Evolutionary conservation across 2,888 invertebrate species (phyloP), one percentile per base, ranked within the genome.

Genomic region (Leptothorax acervorum): DNA sequence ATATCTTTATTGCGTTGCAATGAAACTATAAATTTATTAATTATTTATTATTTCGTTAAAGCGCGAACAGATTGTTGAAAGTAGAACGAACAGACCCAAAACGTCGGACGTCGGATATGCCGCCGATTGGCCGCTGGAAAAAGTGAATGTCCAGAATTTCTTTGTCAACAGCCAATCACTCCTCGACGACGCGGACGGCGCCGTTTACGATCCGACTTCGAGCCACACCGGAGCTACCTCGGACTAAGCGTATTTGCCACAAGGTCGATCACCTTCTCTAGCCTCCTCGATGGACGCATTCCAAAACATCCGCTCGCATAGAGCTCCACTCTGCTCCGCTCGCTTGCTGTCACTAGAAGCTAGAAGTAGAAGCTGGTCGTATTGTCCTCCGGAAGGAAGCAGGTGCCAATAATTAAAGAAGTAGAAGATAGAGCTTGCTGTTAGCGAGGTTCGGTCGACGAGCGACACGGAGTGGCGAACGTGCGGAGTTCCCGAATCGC

Each of bases 191-290:
- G 39, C 35, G 31, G 23, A 23, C 45, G 15, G 39, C 63, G 63
- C 75, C 9, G 63, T 51, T 76, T 23, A 1, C 12, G n/a, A 62
- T 15, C n/a, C n/a, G 45, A 62, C 42, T 45, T 31, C 9, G 31
- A 31, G 42, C 39, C 39, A 45, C 53, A 45, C 53, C 23, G 23
- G 23, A 23, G 23, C 23, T 23, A 23, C 23, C 31, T 45, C 70
- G 78, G n/a, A 31, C 42, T 42, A 45, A 48, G 15, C 45, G 8
- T 57, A 60, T 60, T 71, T 60, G 18, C 48, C 42, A 62, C 48
- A 81, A 81, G 79, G 79, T 81, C 79, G 79, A 81, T 81, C 60
- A 81, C 79, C 79, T 76, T 76, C 35, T 81, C 60, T 71, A 81
- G 71, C 39, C 48, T 81, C 39, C 71, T 71, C 60, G 71, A 79